Base-by-base conservation (phyloP, 2,113 vertebrate species). In the Hippopotamus amphibius region DNA sequence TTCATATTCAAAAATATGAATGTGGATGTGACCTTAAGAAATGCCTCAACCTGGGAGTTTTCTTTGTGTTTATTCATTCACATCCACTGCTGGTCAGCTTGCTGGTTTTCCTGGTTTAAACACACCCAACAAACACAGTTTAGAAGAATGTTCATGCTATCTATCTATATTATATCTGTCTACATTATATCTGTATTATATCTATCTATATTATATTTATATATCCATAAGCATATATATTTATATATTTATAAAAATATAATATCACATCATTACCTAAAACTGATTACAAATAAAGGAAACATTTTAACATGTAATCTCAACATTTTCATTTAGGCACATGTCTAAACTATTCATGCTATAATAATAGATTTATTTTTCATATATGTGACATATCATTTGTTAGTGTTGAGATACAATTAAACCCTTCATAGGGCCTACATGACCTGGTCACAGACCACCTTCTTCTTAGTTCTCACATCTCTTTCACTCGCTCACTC, bases 11-110 rank as follows among this genome's bases (percentile, higher is more conserved):
- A 80, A 97, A 92, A 90, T 93, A 93, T 19, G 7, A 93, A 59
- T 21, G 66, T 93, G 33, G 28, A 82, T 80, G 24, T 97, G 83
- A 97, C 97, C 95, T 92, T 95, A 97, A 95, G n/a, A 97, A 98
- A 95, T 15, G 7, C 63, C n/a, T 93, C 87, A 93, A 15, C 93
- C 30, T 74, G 80, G 14, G 53, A 76, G n/a, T 48, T 92, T 93
- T 93, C 59, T 85, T 57, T 92, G 30, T 77, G 16, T 89, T 95
- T 95, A 68, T 96, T 96, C 66, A 90, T 71, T 95, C 41, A 61
- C 14, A 71, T 85, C 88, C 80, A 95, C 61, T 82, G 28, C 30
- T 83, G 72, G 55, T 59, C 50, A 21, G 30, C 1, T 37, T 83
- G 59, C 48, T 96, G 11, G 13, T 28, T 87, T 94, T 88, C 1